Evolutionary conservation across 2,113 vertebrate species (phyloP), one percentile per base, ranked within the genome.

Genomic region (Mirza zaza): DNA sequence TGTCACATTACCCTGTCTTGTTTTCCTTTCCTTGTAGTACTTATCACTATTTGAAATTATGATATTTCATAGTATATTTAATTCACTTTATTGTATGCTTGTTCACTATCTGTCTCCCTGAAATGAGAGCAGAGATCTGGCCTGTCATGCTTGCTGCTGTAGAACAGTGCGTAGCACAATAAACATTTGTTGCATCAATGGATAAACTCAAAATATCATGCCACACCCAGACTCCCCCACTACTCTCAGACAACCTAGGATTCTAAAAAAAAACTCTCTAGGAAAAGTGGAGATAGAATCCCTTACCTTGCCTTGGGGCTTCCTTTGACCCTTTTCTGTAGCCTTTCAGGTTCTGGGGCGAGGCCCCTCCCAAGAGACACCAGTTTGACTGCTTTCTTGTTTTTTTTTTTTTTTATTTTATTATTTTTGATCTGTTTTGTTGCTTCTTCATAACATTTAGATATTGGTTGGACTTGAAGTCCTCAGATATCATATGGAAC

Each of bases 401-500:
- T 63, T 76, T 86, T 45, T 11, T 45, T 11, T 45, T 45, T 8
- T 45, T 36, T 88, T 57, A 4, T n/a, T 86, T 52, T 32, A 52
- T 42, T 57, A 34, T 20, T 84, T 88, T 45, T 10, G 15, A 7
- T 52, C 80, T 94, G n/a, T 77, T 34, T 63, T 88, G 52, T 34
- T 36, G 20, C 68, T 90, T 85, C 18, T 96, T 63, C 79, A 3
- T 79, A 42, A 96, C 77, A 48, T 85, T 59, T 94, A 99, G 99
- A 92, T 98, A 98, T 67, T 99, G 99, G 98, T 73, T 99, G 83
- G 98, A 98, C 86, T 97, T 99, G 93, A 98, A 95, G 4, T 94
- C 98, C 32, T 98, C 97, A 29, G 98, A 98, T 65, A 93, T 99
- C 75, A 90, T 98, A 34, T 99, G 99, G 98, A 99, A 98, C 85